Conservation (phyloP, 2,888 invertebrate genomes). For the Hanleya hanleyi region DNA sequence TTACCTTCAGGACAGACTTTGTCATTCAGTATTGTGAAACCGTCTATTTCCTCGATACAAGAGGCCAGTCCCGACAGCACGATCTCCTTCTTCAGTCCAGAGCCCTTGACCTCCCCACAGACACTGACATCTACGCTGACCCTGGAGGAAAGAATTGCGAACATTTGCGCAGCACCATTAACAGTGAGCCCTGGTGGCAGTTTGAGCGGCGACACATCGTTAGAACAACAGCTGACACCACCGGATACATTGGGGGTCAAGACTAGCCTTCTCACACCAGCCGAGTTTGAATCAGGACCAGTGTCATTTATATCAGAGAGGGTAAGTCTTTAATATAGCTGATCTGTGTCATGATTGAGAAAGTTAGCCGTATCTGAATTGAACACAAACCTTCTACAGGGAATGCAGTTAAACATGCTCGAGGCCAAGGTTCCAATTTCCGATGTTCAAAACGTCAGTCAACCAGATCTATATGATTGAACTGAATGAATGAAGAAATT, state of each 20-base stretch:
- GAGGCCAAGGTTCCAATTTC: too few species aligned
- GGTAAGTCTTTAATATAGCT: too few species aligned
- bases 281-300: conserved; percentile 8
- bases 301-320: background rate
- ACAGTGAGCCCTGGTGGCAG: too few species aligned
- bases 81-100: background rate
- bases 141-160: background rate
- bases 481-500: too few species aligned
- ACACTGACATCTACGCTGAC: background rate
- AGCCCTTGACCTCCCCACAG: background rate
- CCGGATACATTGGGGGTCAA: background rate
- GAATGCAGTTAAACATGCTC: too few species aligned
- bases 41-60: background rate
- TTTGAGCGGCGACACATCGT: too few species aligned
- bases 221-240: too few species aligned
- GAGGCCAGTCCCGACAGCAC: background rate
- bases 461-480: too few species aligned
- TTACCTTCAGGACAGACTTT: background rate
- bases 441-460: too few species aligned
- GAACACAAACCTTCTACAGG: too few species aligned
- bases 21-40: background rate
- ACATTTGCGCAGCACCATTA: background rate
- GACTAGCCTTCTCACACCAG: conserved; percentile 15
- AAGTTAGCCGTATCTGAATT: too few species aligned
- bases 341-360: too few species aligned